These are phyloP conservation scores for Ochropacha duplaris DNA, from an alignment of 2,888 invertebrate genomes.

Conservation along the genomic window DNA sequence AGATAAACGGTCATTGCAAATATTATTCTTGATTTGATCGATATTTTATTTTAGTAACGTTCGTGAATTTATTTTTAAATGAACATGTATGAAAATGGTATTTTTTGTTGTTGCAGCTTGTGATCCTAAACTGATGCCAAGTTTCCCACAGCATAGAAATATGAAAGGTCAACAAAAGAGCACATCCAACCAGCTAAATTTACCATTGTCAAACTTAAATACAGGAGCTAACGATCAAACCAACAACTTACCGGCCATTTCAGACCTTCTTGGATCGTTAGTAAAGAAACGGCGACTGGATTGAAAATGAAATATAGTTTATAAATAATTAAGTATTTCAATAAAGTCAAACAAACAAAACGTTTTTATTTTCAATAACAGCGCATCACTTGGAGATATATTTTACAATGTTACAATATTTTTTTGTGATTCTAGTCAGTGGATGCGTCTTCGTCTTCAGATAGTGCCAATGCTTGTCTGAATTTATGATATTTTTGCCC, in stretches of 20 bases:
- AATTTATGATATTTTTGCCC: slow-evolving; percentile 68
- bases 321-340: slow-evolving; percentile 11
- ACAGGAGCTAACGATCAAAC: slow-evolving; percentile 87
- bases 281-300: slow-evolving; percentile 91
- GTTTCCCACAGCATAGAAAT: slow-evolving; percentile 98
- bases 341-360: slow-evolving; percentile 24
- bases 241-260: slow-evolving; percentile 90
- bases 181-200: slow-evolving; percentile 66
- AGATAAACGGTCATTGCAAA: too few species aligned
- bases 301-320: slow-evolving; percentile 60
- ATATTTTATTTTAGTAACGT: too few species aligned
- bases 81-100: background rate
- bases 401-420: slow-evolving; percentile 43
- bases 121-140: slow-evolving; percentile 98
- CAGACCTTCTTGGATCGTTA: slow-evolving; percentile 91
- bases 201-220: slow-evolving; percentile 75
- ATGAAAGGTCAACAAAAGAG: slow-evolving; percentile 83
- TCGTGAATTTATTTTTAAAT: background rate
- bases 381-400: slow-evolving; percentile 28
- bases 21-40: too few species aligned
- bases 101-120: slow-evolving; percentile 86
- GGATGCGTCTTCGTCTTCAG: slow-evolving; percentile 70
- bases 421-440: slow-evolving; percentile 53
- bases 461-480: slow-evolving; percentile 72
- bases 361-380: slow-evolving; percentile 39